Evolutionary conservation across 2,113 vertebrate species (phyloP), one percentile per base, ranked within the genome.

Genomic region (Esox niger): DNA sequence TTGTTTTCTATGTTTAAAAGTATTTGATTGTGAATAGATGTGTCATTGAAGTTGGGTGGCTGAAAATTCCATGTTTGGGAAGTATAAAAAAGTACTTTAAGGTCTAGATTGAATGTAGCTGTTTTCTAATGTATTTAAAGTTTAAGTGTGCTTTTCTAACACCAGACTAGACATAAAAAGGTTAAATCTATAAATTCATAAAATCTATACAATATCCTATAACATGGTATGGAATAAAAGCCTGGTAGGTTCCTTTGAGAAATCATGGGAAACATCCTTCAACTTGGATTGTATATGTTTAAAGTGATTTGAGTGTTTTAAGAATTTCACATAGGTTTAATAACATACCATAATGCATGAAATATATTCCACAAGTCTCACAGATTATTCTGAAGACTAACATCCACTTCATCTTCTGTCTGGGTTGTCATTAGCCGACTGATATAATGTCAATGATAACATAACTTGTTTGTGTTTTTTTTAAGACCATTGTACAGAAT

Each of bases 361-460:
- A 30, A 61, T 61, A 25, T 61, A 61, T 61, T 33, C 30, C 31
- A 32, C n/a, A 33, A 33, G 7, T 61, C 54, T 17, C 29, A 66
- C 62, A 43, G 66, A 72, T 79, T 76, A 82, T 82, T 74, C 67
- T 62, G 52, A 26, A 64, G 64, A 69, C 75, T 32, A 29, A 33
- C 29, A 67, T 77, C 62, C 3, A 32, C 35, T 20, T 3, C 6
- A 59, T n/a, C 27, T 31, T 20, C 29, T 21, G 6, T 2, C 10
- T 52, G 47, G n/a, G 8, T 26, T 56, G 25, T 27, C 1, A 25
- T 23, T 57, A 25, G 11, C 54, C 26, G 54, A 56, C 25, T 11
- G 55, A 43, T 10, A 15, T 4, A 10, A 17, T 43, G 13, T 43
- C 11, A 43, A 32, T 32, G 20, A 60, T 60, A 15, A 60, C 20